phyloP scores from a whole-genome alignment of 2,113 vertebrate species.

The Capreolus pygargus region DNA sequence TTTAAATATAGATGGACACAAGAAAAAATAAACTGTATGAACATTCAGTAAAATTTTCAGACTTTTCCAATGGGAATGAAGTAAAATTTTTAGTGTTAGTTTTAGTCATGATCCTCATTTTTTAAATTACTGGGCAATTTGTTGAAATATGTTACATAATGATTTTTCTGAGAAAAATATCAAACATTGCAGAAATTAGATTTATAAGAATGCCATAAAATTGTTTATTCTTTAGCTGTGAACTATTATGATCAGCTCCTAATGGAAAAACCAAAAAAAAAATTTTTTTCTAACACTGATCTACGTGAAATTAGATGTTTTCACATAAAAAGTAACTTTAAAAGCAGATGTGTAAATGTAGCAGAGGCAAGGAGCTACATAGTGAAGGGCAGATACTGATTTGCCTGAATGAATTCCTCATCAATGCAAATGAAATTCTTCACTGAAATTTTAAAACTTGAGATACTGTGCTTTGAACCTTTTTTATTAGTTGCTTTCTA shows the following conservation, averaged over 20 bases:
- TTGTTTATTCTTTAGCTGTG: background rate
- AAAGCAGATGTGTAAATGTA: background rate
- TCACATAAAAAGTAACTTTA: background rate
- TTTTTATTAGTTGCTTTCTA: background rate
- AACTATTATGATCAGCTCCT: background rate
- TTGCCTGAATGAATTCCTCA: background rate
- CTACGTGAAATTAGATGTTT: background rate
- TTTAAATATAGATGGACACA: background rate
- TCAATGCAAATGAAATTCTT: background rate
- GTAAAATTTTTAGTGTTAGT: background rate
- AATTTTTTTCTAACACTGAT: background rate
- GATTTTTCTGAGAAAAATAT: constrained; percentile 4
- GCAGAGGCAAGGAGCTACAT: background rate
- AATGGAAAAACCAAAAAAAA: background rate
- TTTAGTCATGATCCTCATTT: background rate
- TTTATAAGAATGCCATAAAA: background rate
- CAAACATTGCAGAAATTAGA: constrained; percentile 4
- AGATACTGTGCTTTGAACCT: background rate
- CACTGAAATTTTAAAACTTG: background rate
- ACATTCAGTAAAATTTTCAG: background rate
- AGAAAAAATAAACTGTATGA: background rate
- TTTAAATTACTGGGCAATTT: background rate
- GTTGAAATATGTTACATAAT: background rate
- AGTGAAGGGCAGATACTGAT: background rate
- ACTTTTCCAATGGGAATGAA: background rate